Evolutionary conservation across 2,888 invertebrate species (phyloP), one percentile per base, ranked within the genome.

Genomic region (Nysson spinosus): DNA sequence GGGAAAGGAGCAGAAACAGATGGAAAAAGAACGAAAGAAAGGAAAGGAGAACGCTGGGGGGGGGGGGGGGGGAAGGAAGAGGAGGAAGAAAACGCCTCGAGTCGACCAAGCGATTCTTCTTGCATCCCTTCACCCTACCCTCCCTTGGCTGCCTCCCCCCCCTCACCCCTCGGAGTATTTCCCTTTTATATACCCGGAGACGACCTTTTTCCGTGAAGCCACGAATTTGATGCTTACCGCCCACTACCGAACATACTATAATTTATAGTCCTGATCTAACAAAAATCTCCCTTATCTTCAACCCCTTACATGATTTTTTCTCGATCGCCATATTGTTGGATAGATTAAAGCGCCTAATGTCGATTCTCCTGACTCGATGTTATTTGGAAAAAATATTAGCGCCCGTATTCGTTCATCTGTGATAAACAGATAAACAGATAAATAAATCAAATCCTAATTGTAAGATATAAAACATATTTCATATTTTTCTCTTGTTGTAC

Each of bases 171-270:
- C 22, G n/a, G n/a, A n/a, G n/a, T n/a, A n/a, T n/a, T n/a, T n/a
- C n/a, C n/a, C 49, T 14, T 47, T 32, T 54, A 30, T 39, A 19
- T 14, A 12, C 20, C 30, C 50, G 22, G 1, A 20, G 37, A 44
- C 49, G 37, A 22, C 24, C 42, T 47, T 56, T 60, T 47, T 39
- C 46, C 14, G 9, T 20, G 50, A 64, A 64, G 39, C 61, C 64
- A 56, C 66, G 64, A 73, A 74, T 70, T 67, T 60, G 70, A 74
- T 70, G 61, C 57, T 35, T 34, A 52, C 34, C 74, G 64, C 68
- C 67, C 62, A 67, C 63, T 61, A 61, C 49, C 28, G 42, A 39
- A 62, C 67, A 67, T 70, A 70, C 57, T 44, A 63, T 65, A 58
- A 65, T 73, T 72, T 72, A 72, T 72, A 39, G 40, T 37, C 54